Evolutionary conservation across 1,140 invertebrate genomes (phyloP).

Genomic region (Heliconius hewitsoni): DNA sequence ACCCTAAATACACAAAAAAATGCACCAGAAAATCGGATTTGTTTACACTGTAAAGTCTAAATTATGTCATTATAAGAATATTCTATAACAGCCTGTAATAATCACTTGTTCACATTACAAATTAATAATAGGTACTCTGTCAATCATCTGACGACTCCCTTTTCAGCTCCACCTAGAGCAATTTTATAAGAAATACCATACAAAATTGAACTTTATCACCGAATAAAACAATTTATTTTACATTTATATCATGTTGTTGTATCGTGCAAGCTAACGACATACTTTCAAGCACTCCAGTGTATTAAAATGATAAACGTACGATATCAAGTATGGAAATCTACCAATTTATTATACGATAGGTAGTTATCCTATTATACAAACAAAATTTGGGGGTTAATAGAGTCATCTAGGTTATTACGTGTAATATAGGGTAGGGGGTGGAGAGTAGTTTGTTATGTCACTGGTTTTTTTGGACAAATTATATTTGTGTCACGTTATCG

Average conservation of each 20-base stretch:
- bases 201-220: not conserved
- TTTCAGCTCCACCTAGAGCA: constrained; percentile 44
- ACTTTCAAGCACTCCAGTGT: constrained; percentile 63
- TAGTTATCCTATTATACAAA: constrained; percentile 80
- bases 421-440: constrained; percentile 52
- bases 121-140: constrained; percentile 73
- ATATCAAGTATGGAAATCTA: constrained; percentile 78
- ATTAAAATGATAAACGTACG: constrained; percentile 78
- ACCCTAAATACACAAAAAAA: not conserved
- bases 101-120: constrained; percentile 69
- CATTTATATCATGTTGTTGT: not conserved
- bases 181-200: not conserved
- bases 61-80: constrained; percentile 44
- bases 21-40: constrained; percentile 41
- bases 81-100: constrained; percentile 63
- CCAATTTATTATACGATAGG: constrained; percentile 79
- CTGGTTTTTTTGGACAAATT: constrained; percentile 26
- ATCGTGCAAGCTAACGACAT: constrained; percentile 62
- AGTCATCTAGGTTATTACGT: constrained; percentile 70
- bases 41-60: constrained; percentile 22
- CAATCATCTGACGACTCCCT: constrained; percentile 67
- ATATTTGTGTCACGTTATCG: constrained; percentile 18
- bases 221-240: not conserved
- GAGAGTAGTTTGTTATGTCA: constrained; percentile 28
- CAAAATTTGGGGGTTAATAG: constrained; percentile 75